Evolutionary conservation across 2,888 invertebrate species (phyloP), one percentile per base, ranked within the genome.

Genomic region (Alloscopus bannaensis): DNA sequence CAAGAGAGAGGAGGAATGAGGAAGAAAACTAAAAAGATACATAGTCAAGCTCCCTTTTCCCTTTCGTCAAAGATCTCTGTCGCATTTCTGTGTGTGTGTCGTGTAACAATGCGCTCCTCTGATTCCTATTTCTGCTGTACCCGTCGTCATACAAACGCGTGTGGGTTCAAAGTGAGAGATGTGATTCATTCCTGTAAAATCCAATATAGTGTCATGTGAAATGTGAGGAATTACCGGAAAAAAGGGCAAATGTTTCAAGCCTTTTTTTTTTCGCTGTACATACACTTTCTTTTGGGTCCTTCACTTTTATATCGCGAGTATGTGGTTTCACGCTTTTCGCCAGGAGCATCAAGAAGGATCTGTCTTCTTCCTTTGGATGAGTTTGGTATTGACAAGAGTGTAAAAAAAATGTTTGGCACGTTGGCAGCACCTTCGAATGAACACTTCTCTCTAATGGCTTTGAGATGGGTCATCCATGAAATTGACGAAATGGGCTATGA

Each of bases 151-250:
- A 16, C 8, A 45, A 18, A 45, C n/a, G 18, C 13, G 13, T 36
- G 36, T 36, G 6, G 18, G 55, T 26, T 20, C 26, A 24, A 3
- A 28, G 45, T 45, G 26, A 28, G 2, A 20, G 55, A 55, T 55
- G n/a, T 55, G 55, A 55, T 55, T 55, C 55, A 55, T 55, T 55
- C 55, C n/a, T 22, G 11, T 55, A 13, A 26, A 55, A 55, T 55
- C 26, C 55, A 55, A 55, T 26, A 26, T 26, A 26, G 24, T 55
- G 55, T 24, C 26, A 55, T 55, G 3, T 55, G 26, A 55, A 55
- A 55, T 55, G 55, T 26, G 26, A 55, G 55, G 55, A 26, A 55
- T 26, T 55, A 55, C 26, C 13, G 28, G n/a, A 55, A 20, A 13
- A 26, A 26, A n/a, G n/a, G n/a, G n/a, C n/a, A n/a, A n/a, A n/a